phyloP scores from a whole-genome alignment of 2,113 vertebrate genomes.

The Urocolius indicus region DNA sequence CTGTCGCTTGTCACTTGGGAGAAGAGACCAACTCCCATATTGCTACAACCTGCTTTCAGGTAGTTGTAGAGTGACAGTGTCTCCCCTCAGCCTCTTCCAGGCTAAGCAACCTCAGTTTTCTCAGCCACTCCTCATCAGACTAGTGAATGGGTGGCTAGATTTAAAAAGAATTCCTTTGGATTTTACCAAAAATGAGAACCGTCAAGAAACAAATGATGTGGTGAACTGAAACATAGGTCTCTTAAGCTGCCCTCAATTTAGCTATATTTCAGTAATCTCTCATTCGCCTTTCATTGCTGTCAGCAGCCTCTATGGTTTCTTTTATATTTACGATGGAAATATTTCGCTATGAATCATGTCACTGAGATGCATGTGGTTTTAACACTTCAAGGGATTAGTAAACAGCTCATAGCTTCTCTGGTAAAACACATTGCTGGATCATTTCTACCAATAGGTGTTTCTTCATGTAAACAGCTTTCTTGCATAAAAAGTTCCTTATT shows the following conservation, averaged over 20 bases:
- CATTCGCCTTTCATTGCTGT: slow-evolving; percentile 5
- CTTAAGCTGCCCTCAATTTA: slow-evolving; percentile 4
- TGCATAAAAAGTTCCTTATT: not conserved
- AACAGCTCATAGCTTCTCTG: not conserved
- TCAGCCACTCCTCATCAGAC: no score
- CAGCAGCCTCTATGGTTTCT: not conserved
- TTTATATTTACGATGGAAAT: slow-evolving; percentile 7
- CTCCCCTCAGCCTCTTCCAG: no score
- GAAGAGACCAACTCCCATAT: no score
- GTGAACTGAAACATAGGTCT: slow-evolving; percentile 23
- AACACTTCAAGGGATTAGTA: not conserved
- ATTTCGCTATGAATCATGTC: not conserved
- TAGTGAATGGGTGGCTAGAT: not conserved
- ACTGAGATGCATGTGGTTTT: not conserved
- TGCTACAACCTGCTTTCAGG: no score
- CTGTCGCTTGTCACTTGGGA: no score
- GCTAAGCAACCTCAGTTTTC: no score
- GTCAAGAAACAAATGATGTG: slow-evolving; percentile 39
- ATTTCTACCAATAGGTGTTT: not conserved
- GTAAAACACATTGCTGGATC: not conserved
- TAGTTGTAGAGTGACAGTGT: no score
- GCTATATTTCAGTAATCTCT: slow-evolving; percentile 39
- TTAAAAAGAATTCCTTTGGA: slow-evolving; percentile 26
- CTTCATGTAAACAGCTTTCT: not conserved
- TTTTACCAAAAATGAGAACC: slow-evolving; percentile 34